A percentile compares a stretch with the other conserved stretches of the same genome.
Conservation (phyloP, 2,797 vertebrate genomes). For the Varecia variegata region DNA sequence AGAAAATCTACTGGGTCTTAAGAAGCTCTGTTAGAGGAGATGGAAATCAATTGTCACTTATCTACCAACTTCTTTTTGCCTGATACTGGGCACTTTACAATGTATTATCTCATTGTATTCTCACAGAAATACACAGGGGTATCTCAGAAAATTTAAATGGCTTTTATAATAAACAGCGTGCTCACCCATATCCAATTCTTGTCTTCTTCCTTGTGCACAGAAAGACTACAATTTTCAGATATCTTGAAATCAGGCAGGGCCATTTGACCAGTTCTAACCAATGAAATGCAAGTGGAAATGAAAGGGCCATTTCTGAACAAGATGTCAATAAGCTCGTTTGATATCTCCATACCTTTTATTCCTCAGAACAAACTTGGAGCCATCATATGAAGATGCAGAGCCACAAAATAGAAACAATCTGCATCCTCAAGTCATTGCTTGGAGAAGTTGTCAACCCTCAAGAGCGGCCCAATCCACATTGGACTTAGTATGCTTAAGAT, state of each 20-base stretch:
- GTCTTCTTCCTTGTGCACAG: neutral
- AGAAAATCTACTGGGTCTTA: neutral
- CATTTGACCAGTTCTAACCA: neutral
- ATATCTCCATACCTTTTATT: neutral
- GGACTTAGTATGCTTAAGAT: neutral
- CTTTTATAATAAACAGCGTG: neutral
- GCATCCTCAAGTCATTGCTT: neutral
- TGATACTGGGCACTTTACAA: neutral
- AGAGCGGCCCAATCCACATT: neutral
- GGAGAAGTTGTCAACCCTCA: neutral
- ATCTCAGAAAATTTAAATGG: neutral
- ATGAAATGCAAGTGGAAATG: neutral
- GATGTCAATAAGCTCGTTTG: neutral
- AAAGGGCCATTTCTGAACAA: neutral
- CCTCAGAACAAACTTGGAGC: neutral
- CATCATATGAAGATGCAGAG: neutral
- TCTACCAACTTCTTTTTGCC: neutral
- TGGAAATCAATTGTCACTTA: neutral
- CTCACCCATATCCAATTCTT: neutral
- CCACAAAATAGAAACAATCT: neutral
- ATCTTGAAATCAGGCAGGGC: neutral
- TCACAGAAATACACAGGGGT: neutral
- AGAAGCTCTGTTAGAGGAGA: neutral
- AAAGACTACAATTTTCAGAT: neutral
- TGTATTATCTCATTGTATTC: constrained; percentile 12